These are phyloP conservation scores for Esperia sulphurella DNA, from an alignment of 2,888 invertebrate species.

Conservation along the genomic window DNA sequence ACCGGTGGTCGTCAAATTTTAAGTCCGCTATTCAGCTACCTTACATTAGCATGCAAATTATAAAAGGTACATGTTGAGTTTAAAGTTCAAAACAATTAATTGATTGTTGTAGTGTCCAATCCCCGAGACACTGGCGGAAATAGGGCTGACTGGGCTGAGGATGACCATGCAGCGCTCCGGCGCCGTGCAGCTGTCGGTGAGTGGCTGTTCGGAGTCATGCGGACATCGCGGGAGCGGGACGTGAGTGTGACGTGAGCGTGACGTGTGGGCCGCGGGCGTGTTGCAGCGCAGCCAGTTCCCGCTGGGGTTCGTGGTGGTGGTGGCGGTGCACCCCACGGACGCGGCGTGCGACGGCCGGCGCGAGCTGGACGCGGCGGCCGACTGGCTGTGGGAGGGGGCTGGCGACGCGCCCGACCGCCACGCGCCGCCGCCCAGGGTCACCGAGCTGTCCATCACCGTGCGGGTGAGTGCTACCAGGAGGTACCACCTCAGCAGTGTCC, in stretches of 20 bases:
- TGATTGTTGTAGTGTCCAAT: slow-evolving; percentile 55
- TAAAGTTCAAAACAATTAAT: no score
- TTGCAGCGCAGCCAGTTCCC: slow-evolving; percentile 48
- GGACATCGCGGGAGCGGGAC: not conserved
- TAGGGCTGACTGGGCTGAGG: slow-evolving; percentile 29
- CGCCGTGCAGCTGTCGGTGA: slow-evolving; percentile 54
- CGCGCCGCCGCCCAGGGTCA: slow-evolving; percentile 19
- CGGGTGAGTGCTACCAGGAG: slow-evolving; percentile 32
- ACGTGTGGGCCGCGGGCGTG: not conserved
- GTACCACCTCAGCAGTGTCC: no score
- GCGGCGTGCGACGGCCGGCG: slow-evolving; percentile 35
- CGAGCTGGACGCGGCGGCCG: slow-evolving; percentile 13
- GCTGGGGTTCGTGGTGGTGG: slow-evolving; percentile 54
- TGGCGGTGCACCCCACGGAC: slow-evolving; percentile 36
- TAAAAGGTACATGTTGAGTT: no score
- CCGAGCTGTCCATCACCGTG: slow-evolving; percentile 34
- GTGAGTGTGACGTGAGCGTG: not conserved
- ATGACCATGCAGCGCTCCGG: slow-evolving; percentile 62
- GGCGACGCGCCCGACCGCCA: not conserved
- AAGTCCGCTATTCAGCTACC: no score
- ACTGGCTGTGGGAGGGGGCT: slow-evolving; percentile 52
- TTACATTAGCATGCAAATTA: no score
- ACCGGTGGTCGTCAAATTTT: no score
- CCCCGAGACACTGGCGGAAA: slow-evolving; percentile 38
- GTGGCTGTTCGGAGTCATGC: no score